A percentile compares a stretch with the other conserved stretches of the same genome.
These are phyloP conservation scores for Archocentrus centrarchus DNA, from an alignment of 2,113 vertebrate species.

Conservation along the genomic window DNA sequence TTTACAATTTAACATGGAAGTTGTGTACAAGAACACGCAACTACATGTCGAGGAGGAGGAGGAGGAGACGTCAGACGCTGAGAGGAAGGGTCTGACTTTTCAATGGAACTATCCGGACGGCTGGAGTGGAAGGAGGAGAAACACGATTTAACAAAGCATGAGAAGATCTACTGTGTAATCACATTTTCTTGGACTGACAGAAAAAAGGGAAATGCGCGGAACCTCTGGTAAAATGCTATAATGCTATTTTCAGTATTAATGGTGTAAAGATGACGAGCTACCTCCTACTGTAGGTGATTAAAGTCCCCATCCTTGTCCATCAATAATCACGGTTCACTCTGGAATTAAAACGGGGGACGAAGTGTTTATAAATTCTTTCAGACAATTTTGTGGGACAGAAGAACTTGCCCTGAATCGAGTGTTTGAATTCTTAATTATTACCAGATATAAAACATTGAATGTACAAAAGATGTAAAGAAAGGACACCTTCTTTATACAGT, in stretches of 20 bases:
- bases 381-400: background rate
- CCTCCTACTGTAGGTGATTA: conserved; percentile 13
- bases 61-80: background rate
- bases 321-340: background rate
- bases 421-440: background rate
- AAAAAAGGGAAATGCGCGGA: conserved; percentile 15
- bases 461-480: background rate
- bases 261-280: background rate
- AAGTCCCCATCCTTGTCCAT: background rate
- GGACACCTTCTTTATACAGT: background rate
- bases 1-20: conserved; percentile 77
- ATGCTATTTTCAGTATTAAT: conserved; percentile 20
- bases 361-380: background rate
- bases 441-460: background rate
- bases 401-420: background rate
- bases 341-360: background rate
- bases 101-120: background rate
- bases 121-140: background rate
- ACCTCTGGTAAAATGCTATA: conserved; percentile 21
- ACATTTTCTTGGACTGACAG: conserved; percentile 33
- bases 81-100: background rate
- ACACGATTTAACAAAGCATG: conserved; percentile 30
- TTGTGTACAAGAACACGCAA: conserved; percentile 58
- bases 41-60: conserved; percentile 30
- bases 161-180: conserved; percentile 12